Evolutionary conservation across 2,888 invertebrate genomes (phyloP).

Genomic region (Drosophila meridiana): DNA sequence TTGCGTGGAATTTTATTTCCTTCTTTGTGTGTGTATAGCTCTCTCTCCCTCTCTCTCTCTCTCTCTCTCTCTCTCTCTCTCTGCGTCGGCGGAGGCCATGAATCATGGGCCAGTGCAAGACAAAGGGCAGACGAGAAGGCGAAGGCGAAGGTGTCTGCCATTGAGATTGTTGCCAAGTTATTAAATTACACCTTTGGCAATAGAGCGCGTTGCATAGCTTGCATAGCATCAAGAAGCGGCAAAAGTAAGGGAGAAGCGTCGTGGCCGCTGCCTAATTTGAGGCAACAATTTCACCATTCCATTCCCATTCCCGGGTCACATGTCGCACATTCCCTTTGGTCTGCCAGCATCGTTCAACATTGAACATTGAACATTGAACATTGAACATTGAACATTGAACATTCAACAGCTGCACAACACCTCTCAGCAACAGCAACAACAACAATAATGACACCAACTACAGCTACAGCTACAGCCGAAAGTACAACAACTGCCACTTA

Average conservation of each 20-base stretch:
- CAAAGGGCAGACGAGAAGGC: conserved; percentile 7
- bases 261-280: conserved; percentile 1
- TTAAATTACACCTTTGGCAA: conserved; percentile 48
- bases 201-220: conserved; percentile 18
- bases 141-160: conserved; percentile 19
- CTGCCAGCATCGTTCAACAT: conserved; percentile 21
- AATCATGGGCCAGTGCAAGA: conserved; percentile 36
- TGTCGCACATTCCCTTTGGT: conserved; percentile 29
- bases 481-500: conserved; percentile 68
- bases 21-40: conserved; percentile 34
- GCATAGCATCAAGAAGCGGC: conserved; percentile 9
- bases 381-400: conserved; percentile 23
- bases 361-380: conserved; percentile 31
- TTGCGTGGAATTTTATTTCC: conserved; percentile 78
- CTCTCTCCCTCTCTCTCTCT: background rate
- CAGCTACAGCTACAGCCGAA: conserved; percentile 19
- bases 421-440: conserved; percentile 15
- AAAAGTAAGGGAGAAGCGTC: background rate
- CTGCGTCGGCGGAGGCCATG: conserved; percentile 55
- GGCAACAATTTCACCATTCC: conserved; percentile 4
- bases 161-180: conserved; percentile 40
- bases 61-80: background rate
- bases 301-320: conserved; percentile 43
- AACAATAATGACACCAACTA: conserved; percentile 6
- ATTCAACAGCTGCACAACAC: conserved; percentile 27